Conservation (phyloP, 2,888 invertebrate genomes). For the Leucozona laternaria region DNA sequence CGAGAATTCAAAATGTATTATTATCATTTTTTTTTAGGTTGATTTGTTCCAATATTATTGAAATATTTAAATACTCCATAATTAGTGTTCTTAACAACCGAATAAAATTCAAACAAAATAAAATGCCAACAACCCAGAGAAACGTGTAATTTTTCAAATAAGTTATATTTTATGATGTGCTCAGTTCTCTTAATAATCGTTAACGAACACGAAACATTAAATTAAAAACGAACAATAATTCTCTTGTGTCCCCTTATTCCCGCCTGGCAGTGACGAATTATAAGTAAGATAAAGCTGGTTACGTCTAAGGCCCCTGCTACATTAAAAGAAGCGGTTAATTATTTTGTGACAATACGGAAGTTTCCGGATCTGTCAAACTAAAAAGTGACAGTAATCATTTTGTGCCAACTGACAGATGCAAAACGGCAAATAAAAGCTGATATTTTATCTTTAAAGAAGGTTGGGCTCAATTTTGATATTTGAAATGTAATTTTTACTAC, state of each 20-base stretch:
- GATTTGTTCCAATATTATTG: not conserved
- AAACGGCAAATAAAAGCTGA: too few relatives aligned
- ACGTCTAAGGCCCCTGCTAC: too few relatives aligned
- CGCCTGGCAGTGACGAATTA: too few relatives aligned
- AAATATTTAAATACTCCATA: not conserved
- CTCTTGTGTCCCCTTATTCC: constrained; percentile 1
- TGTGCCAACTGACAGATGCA: too few relatives aligned
- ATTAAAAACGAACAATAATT: constrained; percentile 10
- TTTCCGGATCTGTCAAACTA: too few relatives aligned
- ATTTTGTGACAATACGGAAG: too few relatives aligned
- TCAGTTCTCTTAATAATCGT: not conserved
- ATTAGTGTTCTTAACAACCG: not conserved
- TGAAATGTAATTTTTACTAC: too few relatives aligned
- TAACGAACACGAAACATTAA: not conserved
- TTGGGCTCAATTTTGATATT: too few relatives aligned
- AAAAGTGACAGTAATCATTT: too few relatives aligned
- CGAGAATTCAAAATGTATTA: constrained; percentile 29
- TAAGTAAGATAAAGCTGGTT: too few relatives aligned
- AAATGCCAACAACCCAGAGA: not conserved
- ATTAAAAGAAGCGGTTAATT: too few relatives aligned
- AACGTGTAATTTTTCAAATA: constrained; percentile 37
- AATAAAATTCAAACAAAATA: not conserved
- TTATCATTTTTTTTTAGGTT: constrained; percentile 3
- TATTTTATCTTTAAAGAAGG: too few relatives aligned
- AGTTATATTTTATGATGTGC: constrained; percentile 9